Conservation (phyloP, 2,113 vertebrate species). For the Panthera tigris region DNA sequence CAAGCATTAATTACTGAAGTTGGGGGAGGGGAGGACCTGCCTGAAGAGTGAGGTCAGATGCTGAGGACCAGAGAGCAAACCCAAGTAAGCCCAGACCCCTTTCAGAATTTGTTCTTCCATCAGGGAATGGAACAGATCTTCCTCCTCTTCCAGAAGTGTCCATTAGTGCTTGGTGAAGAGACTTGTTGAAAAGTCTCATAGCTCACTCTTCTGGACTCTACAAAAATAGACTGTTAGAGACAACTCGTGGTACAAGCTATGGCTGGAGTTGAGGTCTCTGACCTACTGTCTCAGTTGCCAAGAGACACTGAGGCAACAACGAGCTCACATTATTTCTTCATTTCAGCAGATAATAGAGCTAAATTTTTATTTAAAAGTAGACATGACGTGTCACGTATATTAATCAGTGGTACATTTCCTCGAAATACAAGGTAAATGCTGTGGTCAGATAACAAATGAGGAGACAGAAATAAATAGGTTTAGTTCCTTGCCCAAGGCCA, state of each 20-base stretch:
- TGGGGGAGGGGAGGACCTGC: too few relatives aligned
- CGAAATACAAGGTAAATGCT: not conserved
- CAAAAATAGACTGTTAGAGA: not conserved
- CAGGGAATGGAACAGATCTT: not conserved
- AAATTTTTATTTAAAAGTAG: conserved; percentile 22
- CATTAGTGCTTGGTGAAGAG: not conserved
- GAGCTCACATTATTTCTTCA: not conserved
- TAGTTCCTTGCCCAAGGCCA: not conserved
- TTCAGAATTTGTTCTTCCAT: not conserved
- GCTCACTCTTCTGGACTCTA: not conserved
- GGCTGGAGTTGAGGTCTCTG: not conserved
- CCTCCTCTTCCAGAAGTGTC: not conserved
- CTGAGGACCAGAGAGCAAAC: not conserved
- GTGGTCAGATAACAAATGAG: not conserved
- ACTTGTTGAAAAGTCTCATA: not conserved
- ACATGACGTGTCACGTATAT: not conserved
- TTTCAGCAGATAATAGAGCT: not conserved
- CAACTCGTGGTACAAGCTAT: not conserved
- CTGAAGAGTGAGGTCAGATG: not conserved
- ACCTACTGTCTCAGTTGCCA: not conserved
- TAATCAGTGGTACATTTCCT: not conserved
- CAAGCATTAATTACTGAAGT: not conserved
- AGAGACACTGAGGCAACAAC: not conserved
- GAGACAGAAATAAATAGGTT: not conserved
- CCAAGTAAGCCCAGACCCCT: not conserved